Evolutionary conservation across 2,888 invertebrate genomes (phyloP).

Genomic region (Gastracanthus pulcherrimus): DNA sequence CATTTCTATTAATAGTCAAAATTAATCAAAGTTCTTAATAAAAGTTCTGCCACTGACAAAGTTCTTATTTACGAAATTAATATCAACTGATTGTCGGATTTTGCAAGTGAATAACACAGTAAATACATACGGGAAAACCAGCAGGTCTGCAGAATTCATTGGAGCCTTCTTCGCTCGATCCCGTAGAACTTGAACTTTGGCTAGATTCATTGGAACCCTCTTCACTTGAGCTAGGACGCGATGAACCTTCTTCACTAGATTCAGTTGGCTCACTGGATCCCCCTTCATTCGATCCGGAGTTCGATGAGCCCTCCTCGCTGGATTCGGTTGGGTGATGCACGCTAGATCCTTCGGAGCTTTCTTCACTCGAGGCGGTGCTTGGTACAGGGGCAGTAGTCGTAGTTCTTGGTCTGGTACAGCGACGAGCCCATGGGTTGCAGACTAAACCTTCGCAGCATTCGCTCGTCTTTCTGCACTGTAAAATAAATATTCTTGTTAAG

Average conservation of each 20-base stretch:
- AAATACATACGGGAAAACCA: not conserved
- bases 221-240: too few species aligned
- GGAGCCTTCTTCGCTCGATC: not conserved
- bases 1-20: too few species aligned
- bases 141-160: not conserved
- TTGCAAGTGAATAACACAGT: not conserved
- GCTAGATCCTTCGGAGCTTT: too few species aligned
- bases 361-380: not conserved
- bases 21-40: too few species aligned
- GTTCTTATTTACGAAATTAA: too few species aligned
- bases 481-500: not conserved
- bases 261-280: not conserved
- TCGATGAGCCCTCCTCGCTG: not conserved
- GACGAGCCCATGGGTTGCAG: slow-evolving; percentile 55
- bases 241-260: too few species aligned
- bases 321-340: not conserved
- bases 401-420: slow-evolving; percentile 49
- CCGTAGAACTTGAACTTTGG: not conserved
- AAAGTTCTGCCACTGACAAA: too few species aligned
- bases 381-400: not conserved
- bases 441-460: slow-evolving; percentile 50
- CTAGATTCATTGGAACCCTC: not conserved
- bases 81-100: too few species aligned
- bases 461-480: slow-evolving; percentile 1
- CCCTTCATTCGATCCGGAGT: not conserved